A percentile compares a stretch with the other conserved stretches of the same genome.
phyloP scores from a whole-genome alignment of 2,888 invertebrate species.

The Actias luna region DNA sequence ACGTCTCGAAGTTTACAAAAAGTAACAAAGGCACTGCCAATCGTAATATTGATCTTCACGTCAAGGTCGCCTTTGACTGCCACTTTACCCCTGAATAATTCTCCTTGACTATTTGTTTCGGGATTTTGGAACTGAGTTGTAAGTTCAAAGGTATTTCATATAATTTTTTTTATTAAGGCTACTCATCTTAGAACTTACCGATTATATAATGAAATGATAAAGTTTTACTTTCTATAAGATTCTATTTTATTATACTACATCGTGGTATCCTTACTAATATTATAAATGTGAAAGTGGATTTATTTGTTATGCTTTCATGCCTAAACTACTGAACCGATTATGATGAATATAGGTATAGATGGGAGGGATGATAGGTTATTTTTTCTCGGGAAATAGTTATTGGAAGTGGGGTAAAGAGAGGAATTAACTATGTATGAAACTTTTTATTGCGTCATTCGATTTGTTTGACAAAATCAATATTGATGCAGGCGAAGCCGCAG shows the following conservation, averaged over 20 bases:
- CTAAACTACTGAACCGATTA: no score
- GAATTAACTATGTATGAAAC: no score
- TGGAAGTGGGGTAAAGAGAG: no score
- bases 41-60: not conserved
- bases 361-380: no score
- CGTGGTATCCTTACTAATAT: not conserved
- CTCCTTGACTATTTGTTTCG: not conserved
- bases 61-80: conserved; percentile 1
- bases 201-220: not conserved
- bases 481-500: no score
- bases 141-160: not conserved
- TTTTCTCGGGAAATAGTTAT: no score
- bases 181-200: not conserved
- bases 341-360: no score
- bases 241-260: not conserved
- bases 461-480: no score
- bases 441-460: no score
- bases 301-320: no score
- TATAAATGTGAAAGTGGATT: no score
- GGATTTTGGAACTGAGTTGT: not conserved
- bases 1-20: not conserved
- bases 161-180: not conserved
- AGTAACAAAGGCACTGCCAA: not conserved
- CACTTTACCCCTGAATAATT: not conserved
- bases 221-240: not conserved